Base-by-base conservation (phyloP, 2,888 invertebrate species). In the Hemicrepidius hirtus region DNA sequence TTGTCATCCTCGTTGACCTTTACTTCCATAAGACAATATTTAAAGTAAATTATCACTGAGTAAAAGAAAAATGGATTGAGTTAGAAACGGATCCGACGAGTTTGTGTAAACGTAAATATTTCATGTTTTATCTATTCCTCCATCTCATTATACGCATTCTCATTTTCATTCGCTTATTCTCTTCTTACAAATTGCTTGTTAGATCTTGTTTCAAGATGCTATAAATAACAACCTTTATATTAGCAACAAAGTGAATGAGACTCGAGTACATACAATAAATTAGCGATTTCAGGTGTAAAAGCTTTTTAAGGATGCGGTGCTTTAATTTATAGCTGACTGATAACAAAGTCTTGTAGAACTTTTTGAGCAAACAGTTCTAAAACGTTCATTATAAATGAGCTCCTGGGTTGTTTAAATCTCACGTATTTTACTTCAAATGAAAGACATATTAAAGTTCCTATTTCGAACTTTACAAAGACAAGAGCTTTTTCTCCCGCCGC, bases 251-350 rank as follows among this genome's bases (percentile, higher is more conserved):
- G 68, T 68, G 68, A 73, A 68, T 73, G 73, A 64, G 64, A 68
- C 64, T 73, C 73, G 73, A 68, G 73, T 68, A 68, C 73, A 73
- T 73, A 73, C 59, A 73, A 68, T 73, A 73, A 68, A 73, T 73
- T 73, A 73, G 66, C 69, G 66, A 73, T 66, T 73, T 66, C 73
- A 73, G 73, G 69, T 73, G 69, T 70, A 69, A 73, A 73, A 68
- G 69, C 69, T 69, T 73, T 73, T 69, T 70, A 70, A 73, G 63
- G 66, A 67, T 73, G 73, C 73, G 59, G 64, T 60, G 66, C 66
- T 70, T 63, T 73, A 73, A 73, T 73, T 73, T 73, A 73, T 73
- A 53, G 74, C 57, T 32, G 65, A 68, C 74, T 74, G 74, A 74
- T 74, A 74, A 71, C 71, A 71, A 73, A 71, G 63, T 74, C 74